Base-by-base conservation (phyloP, 2,888 invertebrate genomes). In the Heliconius aoede region DNA sequence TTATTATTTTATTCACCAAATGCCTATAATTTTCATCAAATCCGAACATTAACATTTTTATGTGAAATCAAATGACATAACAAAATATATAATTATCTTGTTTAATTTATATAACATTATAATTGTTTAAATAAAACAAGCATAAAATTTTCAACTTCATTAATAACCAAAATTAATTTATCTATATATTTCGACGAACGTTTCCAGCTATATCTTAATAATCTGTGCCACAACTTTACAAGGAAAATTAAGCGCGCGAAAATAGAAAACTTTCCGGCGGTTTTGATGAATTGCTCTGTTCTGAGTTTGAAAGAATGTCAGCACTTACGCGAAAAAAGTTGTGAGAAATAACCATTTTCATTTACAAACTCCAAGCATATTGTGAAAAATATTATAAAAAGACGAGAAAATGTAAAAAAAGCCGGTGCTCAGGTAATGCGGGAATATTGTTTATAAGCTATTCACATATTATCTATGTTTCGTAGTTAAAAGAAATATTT, bases 251-350 rank as follows among this genome's bases (percentile, higher is more conserved):
- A 89, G 87, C 84, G 86, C 83, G 86, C 82, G 87, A 86, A 88
- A 89, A 86, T 84, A 86, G 79, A 83, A 85, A 89, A 88, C 84
- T 86, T 87, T 82, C 74, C 80, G 79, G 69, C 80, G 83, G 82
- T 85, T 87, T 87, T 91, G 91, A 90, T 90, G 90, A 90, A 91
- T 90, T 90, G 88, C 88, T 86, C 84, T 89, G 90, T 90, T 87
- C 88, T 83, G 86, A 87, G 85, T 88, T 86, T 81, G 78, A 80
- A 81, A 82, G 84, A 84, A 85, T 80, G 79, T 81, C 81, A 81
- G 79, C 76, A 80, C 80, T 80, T 80, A 80, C 78, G 74, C 73
- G 36, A 30, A 73, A 77, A 69, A 69, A 80, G 79, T 77, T 77
- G 73, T 69, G 75, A 74, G 73, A 77, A 78, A 80, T 76, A 74